Evolutionary conservation across 2,888 invertebrate genomes (phyloP).

Genomic region (Pristionchus entomophagus): DNA sequence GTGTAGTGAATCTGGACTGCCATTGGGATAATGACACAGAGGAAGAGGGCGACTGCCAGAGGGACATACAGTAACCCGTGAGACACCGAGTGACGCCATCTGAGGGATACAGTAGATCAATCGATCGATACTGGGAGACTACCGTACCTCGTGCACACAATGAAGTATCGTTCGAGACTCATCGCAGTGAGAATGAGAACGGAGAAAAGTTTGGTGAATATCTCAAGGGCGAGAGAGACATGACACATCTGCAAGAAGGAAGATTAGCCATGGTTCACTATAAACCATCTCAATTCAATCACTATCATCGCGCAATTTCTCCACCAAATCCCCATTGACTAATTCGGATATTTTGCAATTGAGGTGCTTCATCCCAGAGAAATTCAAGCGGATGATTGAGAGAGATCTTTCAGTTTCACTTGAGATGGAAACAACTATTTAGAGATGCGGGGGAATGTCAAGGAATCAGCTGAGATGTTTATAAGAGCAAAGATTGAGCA

Average conservation of each 20-base stretch:
- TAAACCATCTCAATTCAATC: too few relatives aligned
- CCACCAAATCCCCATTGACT: neutral
- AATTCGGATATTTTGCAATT: neutral
- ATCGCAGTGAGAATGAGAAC: slow-evolving; percentile 68
- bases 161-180: slow-evolving; percentile 69
- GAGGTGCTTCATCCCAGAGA: neutral
- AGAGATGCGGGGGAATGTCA: neutral
- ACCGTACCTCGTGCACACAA: slow-evolving; percentile 67
- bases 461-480: neutral
- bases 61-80: slow-evolving; percentile 39
- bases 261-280: neutral
- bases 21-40: slow-evolving; percentile 49
- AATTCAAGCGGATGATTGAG: neutral
- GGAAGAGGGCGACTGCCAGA: slow-evolving; percentile 41
- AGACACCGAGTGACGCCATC: slow-evolving; percentile 51
- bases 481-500: neutral
- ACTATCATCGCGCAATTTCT: neutral
- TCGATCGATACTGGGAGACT: neutral
- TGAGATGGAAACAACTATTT: slow-evolving; percentile 13
- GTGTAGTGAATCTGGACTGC: slow-evolving; percentile 48
- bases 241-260: slow-evolving; percentile 61
- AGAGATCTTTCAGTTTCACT: neutral
- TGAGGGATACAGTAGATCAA: slow-evolving; percentile 26
- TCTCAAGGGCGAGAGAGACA: slow-evolving; percentile 62
- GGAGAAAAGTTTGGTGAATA: slow-evolving; percentile 68